Percentiles rank a stretch among this genome's conserved stretches.
These are phyloP conservation scores for Hoplodrina blanda DNA, from an alignment of 2,888 invertebrate species.

Conservation along the genomic window DNA sequence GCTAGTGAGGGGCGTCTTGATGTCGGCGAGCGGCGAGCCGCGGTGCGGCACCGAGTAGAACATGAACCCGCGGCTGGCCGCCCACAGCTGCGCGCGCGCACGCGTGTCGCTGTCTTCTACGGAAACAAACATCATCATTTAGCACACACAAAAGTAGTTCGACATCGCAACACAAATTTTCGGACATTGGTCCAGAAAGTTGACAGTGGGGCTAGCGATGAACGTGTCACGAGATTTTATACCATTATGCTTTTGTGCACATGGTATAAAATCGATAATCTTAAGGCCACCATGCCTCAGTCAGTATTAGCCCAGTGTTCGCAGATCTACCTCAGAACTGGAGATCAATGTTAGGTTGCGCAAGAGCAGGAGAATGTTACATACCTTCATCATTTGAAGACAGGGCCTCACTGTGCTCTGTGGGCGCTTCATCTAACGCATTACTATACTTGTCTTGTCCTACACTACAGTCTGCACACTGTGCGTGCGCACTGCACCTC, in stretches of 20 bases:
- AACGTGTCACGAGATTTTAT: no score
- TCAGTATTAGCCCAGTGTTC: no score
- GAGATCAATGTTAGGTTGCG: no score
- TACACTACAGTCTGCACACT: constrained; percentile 2
- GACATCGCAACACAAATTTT: no score
- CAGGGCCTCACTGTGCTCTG: constrained; percentile 1
- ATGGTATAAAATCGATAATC: no score
- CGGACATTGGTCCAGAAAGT: no score
- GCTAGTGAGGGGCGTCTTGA: constrained; percentile 93
- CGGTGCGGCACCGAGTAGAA: constrained; percentile 97
- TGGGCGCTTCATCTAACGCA: not conserved
- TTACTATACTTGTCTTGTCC: constrained; percentile 25
- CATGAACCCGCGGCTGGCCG: constrained; percentile 92
- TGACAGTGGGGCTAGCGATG: no score
- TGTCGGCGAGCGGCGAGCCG: constrained; percentile 94
- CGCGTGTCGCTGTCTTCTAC: constrained; percentile 45
- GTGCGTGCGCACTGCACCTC: no score
- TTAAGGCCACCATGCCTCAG: no score
- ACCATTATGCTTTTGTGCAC: no score
- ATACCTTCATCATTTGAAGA: constrained; percentile 73
- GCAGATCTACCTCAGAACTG: no score
- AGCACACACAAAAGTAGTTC: not conserved
- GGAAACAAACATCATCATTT: not conserved
- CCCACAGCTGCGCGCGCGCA: constrained; percentile 85
- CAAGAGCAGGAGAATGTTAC: not conserved